Evolutionary conservation across 2,888 invertebrate species (phyloP), one percentile per base, ranked within the genome.

Genomic region (Andrena chrysosceles): DNA sequence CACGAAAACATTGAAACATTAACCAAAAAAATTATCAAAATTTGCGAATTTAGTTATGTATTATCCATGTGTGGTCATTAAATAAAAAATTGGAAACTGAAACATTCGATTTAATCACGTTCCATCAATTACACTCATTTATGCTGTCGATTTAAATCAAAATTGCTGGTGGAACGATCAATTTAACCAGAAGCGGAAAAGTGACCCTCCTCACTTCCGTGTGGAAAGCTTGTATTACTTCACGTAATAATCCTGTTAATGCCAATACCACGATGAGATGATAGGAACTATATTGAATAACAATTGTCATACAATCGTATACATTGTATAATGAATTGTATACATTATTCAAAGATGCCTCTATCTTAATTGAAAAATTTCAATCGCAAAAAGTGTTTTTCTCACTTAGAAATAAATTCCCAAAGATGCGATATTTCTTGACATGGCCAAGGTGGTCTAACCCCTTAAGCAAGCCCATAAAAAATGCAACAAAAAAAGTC

Each of bases 81-180:
- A 23, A 54, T 8, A 54, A 35, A 35, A 35, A 35, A 10, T 10
- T 35, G 35, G 2, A 35, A 35, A 26, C 26, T 26, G 26, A 4
- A 0, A 10, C 31, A 29, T 29, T 26, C 31, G 31, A 52, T 67
- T 52, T 67, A 42, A 31, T 49, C 48, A 16, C 33, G 48, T 42
- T 75, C 33, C 67, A 66, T 56, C 26, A 48, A 48, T 48, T 60
- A 60, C 23, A 52, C 7, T 60, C 31, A 49, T 29, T 31, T 33
- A 4, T n/a, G 13, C 1, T 23, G 48, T 62, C 62, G 16, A 35
- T 69, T 68, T 68, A 62, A 76, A 76, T 76, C 26, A 69, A 75
- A 76, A 69, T 68, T 52, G 13, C 35, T 29, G 52, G 13, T 52
- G 52, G 20, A 26, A 33, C 52, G 60, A 33, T 23, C 35, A 52